Conservation (phyloP, 2,797 vertebrate genomes). For the Melanotaenia pygmaea region DNA sequence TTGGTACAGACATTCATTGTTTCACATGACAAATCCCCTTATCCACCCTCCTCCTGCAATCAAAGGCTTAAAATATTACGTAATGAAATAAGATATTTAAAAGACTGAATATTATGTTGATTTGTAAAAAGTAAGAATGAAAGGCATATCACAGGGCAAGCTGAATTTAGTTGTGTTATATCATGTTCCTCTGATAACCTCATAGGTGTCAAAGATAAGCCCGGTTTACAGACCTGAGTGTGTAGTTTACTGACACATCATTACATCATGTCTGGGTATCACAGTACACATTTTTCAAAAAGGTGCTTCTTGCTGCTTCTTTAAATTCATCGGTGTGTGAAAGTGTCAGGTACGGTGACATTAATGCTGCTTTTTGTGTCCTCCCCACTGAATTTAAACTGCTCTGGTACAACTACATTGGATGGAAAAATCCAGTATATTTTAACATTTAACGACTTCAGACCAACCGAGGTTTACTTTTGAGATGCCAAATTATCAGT, state of each 20-base stretch:
- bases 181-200: background rate
- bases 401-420: background rate
- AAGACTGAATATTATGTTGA: background rate
- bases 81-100: background rate
- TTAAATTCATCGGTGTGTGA: conserved; percentile 47
- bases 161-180: background rate
- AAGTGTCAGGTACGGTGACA: conserved; percentile 13
- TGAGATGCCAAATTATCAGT: background rate
- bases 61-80: background rate
- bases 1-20: background rate
- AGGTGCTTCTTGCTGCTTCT: conserved; percentile 29
- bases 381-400: background rate
- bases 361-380: conserved; percentile 33
- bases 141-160: background rate
- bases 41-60: background rate
- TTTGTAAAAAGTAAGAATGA: background rate
- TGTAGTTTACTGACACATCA: conserved; percentile 24
- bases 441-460: background rate
- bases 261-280: conserved; percentile 31
- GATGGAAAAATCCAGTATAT: background rate
- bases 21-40: background rate
- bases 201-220: conserved; percentile 22
- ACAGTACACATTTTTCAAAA: conserved; percentile 29
- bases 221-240: conserved; percentile 11
- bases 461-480: background rate